Percentiles rank a stretch among this genome's conserved stretches.
phyloP scores from a whole-genome alignment of 1,140 invertebrate genomes.

The Aphidius ervi region DNA sequence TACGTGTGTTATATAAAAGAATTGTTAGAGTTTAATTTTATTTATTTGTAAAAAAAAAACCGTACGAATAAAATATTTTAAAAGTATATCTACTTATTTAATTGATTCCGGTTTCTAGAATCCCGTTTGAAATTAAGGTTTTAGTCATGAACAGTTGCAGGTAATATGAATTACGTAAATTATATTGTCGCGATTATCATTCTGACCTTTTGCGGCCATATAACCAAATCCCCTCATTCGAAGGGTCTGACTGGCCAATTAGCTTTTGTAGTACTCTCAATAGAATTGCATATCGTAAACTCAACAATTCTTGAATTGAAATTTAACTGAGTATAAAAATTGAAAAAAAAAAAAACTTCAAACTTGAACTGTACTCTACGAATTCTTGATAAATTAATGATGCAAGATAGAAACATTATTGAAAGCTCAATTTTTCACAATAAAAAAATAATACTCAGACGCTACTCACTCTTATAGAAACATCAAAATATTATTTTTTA shows the following conservation, averaged over 20 bases:
- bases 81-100: neutral
- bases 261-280: slow-evolving; percentile 32
- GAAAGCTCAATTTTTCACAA: too few relatives aligned
- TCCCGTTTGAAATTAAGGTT: slow-evolving; percentile 30
- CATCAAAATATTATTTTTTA: too few relatives aligned
- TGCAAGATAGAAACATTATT: too few relatives aligned
- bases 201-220: slow-evolving; percentile 11
- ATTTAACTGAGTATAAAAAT: neutral
- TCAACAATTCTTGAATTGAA: neutral
- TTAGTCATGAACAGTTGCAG: slow-evolving; percentile 25
- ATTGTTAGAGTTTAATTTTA: neutral
- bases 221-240: slow-evolving; percentile 7
- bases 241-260: slow-evolving; percentile 36
- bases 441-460: too few relatives aligned
- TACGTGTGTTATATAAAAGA: too few relatives aligned
- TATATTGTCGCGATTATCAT: slow-evolving; percentile 26
- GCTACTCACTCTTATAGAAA: too few relatives aligned
- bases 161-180: slow-evolving; percentile 26
- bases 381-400: too few relatives aligned
- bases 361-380: too few relatives aligned
- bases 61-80: too few relatives aligned
- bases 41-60: too few relatives aligned
- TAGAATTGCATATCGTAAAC: slow-evolving; percentile 26
- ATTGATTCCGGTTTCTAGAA: slow-evolving; percentile 28
- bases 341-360: neutral